Base-by-base conservation (phyloP, 1,140 invertebrate species). In the Drosophila nebulosa region DNA sequence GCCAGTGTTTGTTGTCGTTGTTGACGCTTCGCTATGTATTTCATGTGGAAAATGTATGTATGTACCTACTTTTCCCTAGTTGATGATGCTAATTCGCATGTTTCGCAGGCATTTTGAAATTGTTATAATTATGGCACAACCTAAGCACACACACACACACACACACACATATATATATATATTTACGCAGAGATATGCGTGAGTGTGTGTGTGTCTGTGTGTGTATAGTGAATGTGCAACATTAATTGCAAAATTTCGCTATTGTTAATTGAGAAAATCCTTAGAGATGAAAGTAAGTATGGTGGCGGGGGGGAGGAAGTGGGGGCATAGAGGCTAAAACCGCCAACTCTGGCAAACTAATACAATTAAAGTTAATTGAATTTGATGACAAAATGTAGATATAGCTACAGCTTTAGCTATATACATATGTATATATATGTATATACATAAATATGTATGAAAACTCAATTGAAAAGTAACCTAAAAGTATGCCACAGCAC, bases 201-300 rank as follows among this genome's bases (percentile, higher is more conserved):
- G 24, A 26, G 7, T 27, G 26, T 5, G 5, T 27, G 26, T 27
- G 26, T 27, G 26, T 27, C 5, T 27, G 26, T 27, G 26, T 27
- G 26, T 27, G 26, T 27, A 7, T 30, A 63, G 12, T 66, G 46
- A 74, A 72, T 75, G 69, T 64, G 70, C 67, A 69, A 81, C 74
- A 79, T 80, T 81, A 81, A 75, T 86, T 78, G 74, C 83, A 75
- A 86, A 74, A 88, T 81, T 75, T 78, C 68, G 64, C 67, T 70
- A 63, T 67, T 78, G 74, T 86, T 88, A 86, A 86, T 86, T 86
- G 83, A 80, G 39, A 61, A 21, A 36, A 64, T 42, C 10, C 24
- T 51, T 10, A 21, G 10, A 18, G 62, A 56, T 16, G 26, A 22
- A 14, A 21, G 30, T n/a, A n/a, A 9, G 4, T 2, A 3, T 12